Conservation (phyloP, 2,888 invertebrate species). For the Acrobasis suavella region DNA sequence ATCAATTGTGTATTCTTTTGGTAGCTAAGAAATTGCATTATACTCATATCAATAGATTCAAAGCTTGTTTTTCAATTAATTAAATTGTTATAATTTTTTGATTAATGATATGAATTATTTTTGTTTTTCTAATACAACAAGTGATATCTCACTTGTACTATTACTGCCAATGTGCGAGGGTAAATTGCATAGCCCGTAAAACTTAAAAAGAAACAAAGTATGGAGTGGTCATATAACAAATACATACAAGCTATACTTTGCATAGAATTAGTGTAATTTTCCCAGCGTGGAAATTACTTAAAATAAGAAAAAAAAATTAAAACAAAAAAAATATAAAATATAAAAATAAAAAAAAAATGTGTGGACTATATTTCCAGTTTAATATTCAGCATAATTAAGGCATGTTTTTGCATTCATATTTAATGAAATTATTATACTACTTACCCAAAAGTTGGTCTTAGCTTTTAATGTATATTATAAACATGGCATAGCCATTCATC, state of each 20-base stretch:
- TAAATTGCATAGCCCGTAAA: slow-evolving; percentile 81
- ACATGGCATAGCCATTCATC: slow-evolving; percentile 60
- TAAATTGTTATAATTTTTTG: not conserved
- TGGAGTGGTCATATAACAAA: slow-evolving; percentile 80
- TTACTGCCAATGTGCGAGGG: slow-evolving; percentile 79
- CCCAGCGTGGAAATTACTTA: slow-evolving; percentile 85
- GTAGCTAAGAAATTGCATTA: not conserved
- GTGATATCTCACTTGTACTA: slow-evolving; percentile 68
- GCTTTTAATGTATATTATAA: slow-evolving; percentile 76
- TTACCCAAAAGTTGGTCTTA: slow-evolving; percentile 67
- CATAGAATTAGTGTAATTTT: slow-evolving; percentile 95
- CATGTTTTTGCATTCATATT: slow-evolving; percentile 77
- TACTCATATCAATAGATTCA: not conserved
- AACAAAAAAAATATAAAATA: slow-evolving; percentile 51
- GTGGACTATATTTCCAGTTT: slow-evolving; percentile 81
- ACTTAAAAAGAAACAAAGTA: slow-evolving; percentile 76
- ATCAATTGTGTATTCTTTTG: not conserved
- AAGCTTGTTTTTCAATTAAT: not conserved
- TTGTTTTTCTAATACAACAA: slow-evolving; percentile 38
- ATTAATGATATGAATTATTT: slow-evolving; percentile 18
- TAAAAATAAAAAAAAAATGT: slow-evolving; percentile 65
- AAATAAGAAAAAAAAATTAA: slow-evolving; percentile 56
- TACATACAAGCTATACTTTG: slow-evolving; percentile 94
- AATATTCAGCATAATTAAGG: slow-evolving; percentile 82
- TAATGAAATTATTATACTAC: slow-evolving; percentile 62